Evolutionary conservation across 1,140 invertebrate genomes (phyloP).

Genomic region (Sesamia nonagrioides): DNA sequence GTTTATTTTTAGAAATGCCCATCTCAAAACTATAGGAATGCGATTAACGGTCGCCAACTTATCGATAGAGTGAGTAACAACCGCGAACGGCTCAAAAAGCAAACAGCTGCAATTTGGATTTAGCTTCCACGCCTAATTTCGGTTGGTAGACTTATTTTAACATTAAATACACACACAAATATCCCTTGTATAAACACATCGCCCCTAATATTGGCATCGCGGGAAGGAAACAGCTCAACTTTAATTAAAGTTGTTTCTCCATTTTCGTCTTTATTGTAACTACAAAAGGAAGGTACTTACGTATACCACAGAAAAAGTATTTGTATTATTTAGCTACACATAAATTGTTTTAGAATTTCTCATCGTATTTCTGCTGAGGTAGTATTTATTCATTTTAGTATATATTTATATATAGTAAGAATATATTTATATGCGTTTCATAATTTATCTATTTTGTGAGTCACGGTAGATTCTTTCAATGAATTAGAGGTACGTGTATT

Average conservation of each 20-base stretch:
- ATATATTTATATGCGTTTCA: conserved; percentile 13
- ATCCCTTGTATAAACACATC: conserved; percentile 85
- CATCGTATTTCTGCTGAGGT: conserved; percentile 47
- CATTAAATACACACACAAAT: conserved; percentile 86
- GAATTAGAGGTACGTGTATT: not conserved
- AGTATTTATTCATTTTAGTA: conserved; percentile 40
- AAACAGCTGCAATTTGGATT: conserved; percentile 86
- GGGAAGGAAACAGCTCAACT: conserved; percentile 74
- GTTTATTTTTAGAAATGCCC: no score
- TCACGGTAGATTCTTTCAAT: conserved; percentile 7
- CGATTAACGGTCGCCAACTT: not conserved
- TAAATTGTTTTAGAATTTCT: conserved; percentile 62
- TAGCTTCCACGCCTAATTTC: conserved; percentile 85
- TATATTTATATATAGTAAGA: conserved; percentile 2
- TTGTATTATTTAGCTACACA: conserved; percentile 60
- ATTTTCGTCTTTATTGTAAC: conserved; percentile 54
- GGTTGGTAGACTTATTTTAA: conserved; percentile 85
- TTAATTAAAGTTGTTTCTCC: not conserved
- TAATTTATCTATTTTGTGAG: conserved; percentile 21
- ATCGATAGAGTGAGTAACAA: conserved; percentile 45
- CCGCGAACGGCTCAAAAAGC: conserved; percentile 58
- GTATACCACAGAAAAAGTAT: conserved; percentile 51
- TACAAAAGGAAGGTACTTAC: conserved; percentile 37
- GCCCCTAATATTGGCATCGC: conserved; percentile 76
- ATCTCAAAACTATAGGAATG: not conserved